Evolutionary conservation across 2,888 invertebrate genomes (phyloP), one percentile per base, ranked within the genome.

Genomic region (Malacosoma neustria): DNA sequence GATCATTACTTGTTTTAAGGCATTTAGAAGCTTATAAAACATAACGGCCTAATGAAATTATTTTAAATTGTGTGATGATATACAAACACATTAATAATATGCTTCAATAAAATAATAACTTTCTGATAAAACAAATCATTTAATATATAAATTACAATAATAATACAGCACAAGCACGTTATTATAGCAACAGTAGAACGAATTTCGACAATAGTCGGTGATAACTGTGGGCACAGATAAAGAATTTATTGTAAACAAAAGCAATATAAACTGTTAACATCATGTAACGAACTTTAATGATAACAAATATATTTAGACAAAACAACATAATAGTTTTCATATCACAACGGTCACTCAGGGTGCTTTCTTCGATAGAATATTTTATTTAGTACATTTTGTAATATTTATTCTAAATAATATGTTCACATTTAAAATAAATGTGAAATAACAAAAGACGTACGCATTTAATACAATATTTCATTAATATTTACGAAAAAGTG

Each of bases 211-310:
- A 66, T 61, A 64, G 61, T 55, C 32, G 13, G 62, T 65, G 74
- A 79, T 80, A 77, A 76, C 68, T 63, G 66, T 57, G 57, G 57
- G 67, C 51, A 55, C 47, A 54, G 77, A 80, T 80, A 81, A 77
- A 67, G 58, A 71, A 69, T 65, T 65, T 55, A 72, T 74, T 77
- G 73, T 82, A 80, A 84, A 84, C 76, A 82, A 75, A 72, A 59
- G 66, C 52, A 54, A 54, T 42, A 41, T 61, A 54, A 51, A 61
- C 51, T 54, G 53, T 55, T 56, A 54, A 56, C 57, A 57, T 56
- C 57, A 72, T 61, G 55, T 67, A 72, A 72, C 71, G 72, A 72
- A 73, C 66, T 69, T 45, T 50, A 46, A 51, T 54, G 74, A 74
- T 73, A 73, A 69, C 49, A 50, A 55, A 46, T 58, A 54, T 69